Evolutionary conservation across 2,888 invertebrate species (phyloP).

Genomic region (Spisula subtruncata): DNA sequence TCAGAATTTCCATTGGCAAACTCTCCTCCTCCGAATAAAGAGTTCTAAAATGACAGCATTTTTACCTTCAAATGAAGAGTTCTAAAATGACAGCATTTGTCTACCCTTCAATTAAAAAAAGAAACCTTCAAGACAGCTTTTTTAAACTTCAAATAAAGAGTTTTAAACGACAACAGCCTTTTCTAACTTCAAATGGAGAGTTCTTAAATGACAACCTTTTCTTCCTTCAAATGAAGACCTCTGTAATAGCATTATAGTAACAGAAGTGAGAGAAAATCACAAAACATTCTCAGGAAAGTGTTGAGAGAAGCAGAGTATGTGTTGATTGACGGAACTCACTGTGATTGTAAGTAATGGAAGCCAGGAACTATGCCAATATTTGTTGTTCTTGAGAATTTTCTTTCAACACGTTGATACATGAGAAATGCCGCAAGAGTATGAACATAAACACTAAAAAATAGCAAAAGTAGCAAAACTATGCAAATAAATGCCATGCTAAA

Average conservation of each 20-base stretch:
- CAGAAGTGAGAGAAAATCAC: background rate
- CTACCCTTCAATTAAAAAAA: background rate
- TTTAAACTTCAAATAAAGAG: background rate
- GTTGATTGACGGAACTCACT: constrained; percentile 30
- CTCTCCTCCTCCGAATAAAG: too few species aligned
- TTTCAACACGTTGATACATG: constrained; percentile 39
- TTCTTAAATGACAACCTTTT: background rate
- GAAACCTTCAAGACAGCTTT: too few species aligned
- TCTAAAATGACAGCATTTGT: too few species aligned
- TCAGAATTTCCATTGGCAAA: too few species aligned
- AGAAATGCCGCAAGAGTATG: constrained; percentile 26
- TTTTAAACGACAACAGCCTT: background rate
- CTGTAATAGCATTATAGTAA: constrained; percentile 18
- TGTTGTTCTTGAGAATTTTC: constrained; percentile 29
- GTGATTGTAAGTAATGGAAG: constrained; percentile 16
- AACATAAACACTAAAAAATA: constrained; percentile 20
- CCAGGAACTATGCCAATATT: constrained; percentile 40
- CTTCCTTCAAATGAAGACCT: constrained; percentile 23
- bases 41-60: too few species aligned
- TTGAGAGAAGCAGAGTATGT: background rate
- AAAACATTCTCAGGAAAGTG: background rate
- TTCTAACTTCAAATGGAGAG: constrained; percentile 5
- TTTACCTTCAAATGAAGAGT: too few species aligned
- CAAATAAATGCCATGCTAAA: constrained; percentile 18
- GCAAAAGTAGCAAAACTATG: constrained; percentile 17